A percentile compares a stretch with the other conserved stretches of the same genome.
phyloP scores from a whole-genome alignment of 2,888 invertebrate genomes.

The Tricholauxania praeusta region DNA sequence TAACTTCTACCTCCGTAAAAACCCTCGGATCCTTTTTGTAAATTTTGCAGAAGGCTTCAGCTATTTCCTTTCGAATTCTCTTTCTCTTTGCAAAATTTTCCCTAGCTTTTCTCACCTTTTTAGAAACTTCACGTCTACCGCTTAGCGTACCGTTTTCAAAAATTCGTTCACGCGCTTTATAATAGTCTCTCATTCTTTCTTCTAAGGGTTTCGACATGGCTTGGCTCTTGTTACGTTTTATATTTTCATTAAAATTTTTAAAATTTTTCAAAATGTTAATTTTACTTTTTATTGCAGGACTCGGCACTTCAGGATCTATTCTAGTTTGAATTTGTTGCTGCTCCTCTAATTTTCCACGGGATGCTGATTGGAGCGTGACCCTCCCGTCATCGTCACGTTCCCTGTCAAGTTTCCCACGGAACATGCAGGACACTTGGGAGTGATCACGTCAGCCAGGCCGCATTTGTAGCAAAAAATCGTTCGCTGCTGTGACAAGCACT shows the following conservation, averaged over 20 bases:
- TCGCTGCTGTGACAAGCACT: slow-evolving; percentile 5
- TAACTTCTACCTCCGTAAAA: not conserved
- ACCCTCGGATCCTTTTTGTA: not conserved
- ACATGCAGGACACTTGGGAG: slow-evolving; percentile 22
- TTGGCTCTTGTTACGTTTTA: too few species aligned
- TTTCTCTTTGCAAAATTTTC: not conserved
- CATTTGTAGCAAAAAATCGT: slow-evolving; percentile 30
- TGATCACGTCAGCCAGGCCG: not conserved
- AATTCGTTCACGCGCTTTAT: not conserved
- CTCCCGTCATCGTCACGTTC: slow-evolving; percentile 2
- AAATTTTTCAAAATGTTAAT: too few species aligned
- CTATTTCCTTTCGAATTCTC: not conserved
- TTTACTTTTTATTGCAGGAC: too few species aligned
- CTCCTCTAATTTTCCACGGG: not conserved
- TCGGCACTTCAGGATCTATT: too few species aligned
- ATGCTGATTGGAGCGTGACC: not conserved
- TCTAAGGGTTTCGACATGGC: not conserved
- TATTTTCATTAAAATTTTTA: too few species aligned
- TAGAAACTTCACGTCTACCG: not conserved
- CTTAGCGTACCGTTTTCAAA: not conserved
- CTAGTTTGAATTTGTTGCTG: too few species aligned
- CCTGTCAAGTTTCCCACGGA: slow-evolving; percentile 3
- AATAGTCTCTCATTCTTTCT: not conserved
- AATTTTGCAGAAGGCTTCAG: not conserved
- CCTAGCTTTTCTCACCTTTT: not conserved